Percentiles rank a stretch among this genome's conserved stretches.
phyloP scores from a whole-genome alignment of 2,888 invertebrate species.

The Metalampra italica region DNA sequence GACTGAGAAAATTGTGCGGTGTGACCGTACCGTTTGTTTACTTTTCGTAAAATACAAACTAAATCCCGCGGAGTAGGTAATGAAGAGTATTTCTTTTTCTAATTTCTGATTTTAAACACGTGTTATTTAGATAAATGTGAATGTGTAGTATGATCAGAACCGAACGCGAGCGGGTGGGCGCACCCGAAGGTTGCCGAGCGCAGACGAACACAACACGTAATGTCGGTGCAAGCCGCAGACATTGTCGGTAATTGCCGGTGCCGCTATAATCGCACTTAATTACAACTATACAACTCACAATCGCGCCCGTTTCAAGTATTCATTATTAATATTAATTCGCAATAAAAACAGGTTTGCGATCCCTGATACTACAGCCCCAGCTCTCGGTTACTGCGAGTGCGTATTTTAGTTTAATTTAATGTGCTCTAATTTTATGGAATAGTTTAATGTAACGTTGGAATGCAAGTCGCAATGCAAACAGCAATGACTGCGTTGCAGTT shows the following conservation, averaged over 20 bases:
- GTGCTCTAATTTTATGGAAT: too few relatives aligned
- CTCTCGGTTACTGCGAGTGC: conserved; percentile 19
- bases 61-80: too few relatives aligned
- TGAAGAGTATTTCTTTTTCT: too few relatives aligned
- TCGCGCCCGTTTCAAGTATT: conserved; percentile 67
- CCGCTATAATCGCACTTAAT: conserved; percentile 70
- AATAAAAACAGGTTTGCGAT: conserved; percentile 62
- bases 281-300: conserved; percentile 69
- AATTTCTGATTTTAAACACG: too few relatives aligned
- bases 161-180: neutral
- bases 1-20: too few relatives aligned
- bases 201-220: conserved; percentile 20
- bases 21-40: too few relatives aligned
- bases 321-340: conserved; percentile 72
- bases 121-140: too few relatives aligned
- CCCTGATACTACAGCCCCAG: conserved; percentile 24
- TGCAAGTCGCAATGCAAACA: too few relatives aligned
- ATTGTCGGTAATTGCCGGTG: conserved; percentile 59
- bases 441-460: too few relatives aligned
- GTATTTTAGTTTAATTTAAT: neutral
- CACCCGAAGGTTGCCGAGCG: conserved; percentile 15
- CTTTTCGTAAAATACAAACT: too few relatives aligned
- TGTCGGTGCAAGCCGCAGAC: conserved; percentile 47
- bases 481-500: neutral
- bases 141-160: neutral